Percentiles rank a stretch among this genome's conserved stretches.
phyloP scores from a whole-genome alignment of 2,888 invertebrate species.

The Pristionchus maxplancki region DNA sequence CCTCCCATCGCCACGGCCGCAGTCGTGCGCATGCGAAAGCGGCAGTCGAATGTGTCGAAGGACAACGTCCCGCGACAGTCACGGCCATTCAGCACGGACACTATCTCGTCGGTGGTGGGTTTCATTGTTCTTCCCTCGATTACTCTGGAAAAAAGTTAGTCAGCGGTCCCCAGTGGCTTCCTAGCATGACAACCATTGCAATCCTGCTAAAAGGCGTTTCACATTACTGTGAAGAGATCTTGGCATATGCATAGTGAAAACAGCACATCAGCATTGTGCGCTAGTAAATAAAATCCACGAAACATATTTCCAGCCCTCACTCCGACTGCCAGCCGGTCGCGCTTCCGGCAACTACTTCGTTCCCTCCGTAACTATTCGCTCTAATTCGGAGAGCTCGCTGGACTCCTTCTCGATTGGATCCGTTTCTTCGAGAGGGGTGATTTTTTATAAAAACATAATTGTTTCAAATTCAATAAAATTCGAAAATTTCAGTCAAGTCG shows the following conservation, averaged over 20 bases:
- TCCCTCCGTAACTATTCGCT: constrained; percentile 11
- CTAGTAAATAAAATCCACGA: too few relatives aligned
- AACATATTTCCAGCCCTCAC: not conserved
- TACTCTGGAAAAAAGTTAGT: too few relatives aligned
- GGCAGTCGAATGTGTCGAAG: not conserved
- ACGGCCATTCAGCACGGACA: not conserved
- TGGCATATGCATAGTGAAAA: too few relatives aligned
- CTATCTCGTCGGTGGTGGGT: constrained; percentile 12
- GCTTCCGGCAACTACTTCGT: constrained; percentile 1
- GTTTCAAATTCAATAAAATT: too few relatives aligned
- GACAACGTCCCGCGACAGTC: not conserved
- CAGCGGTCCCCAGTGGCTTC: too few relatives aligned
- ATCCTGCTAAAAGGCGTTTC: too few relatives aligned
- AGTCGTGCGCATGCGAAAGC: not conserved
- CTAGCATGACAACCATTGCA: too few relatives aligned
- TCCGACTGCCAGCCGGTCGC: not conserved
- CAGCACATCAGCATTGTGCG: too few relatives aligned
- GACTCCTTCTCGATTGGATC: constrained; percentile 5
- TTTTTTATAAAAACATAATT: too few relatives aligned
- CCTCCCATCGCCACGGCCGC: not conserved
- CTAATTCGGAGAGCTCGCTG: constrained; percentile 20
- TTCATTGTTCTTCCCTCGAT: not conserved
- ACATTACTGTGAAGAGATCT: too few relatives aligned
- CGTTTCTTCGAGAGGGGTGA: not conserved
- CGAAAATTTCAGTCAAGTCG: constrained; percentile 1